phyloP scores from a whole-genome alignment of 2,797 vertebrate genomes.

The Premnoplex brunnescens region DNA sequence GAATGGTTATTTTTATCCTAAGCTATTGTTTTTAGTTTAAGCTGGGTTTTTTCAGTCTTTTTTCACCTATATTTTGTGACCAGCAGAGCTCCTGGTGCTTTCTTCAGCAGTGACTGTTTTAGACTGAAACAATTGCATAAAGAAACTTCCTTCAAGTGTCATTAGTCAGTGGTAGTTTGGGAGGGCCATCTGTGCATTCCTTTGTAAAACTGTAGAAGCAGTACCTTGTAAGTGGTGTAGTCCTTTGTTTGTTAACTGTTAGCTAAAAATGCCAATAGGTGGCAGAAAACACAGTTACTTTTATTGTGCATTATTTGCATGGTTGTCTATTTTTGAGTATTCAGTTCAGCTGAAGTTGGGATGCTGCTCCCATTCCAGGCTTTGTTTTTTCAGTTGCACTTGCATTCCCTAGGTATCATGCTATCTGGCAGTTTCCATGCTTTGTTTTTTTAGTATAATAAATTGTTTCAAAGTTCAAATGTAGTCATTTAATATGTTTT shows the following conservation, averaged over 20 bases:
- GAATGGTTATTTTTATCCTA: constrained; percentile 17
- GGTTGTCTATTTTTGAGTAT: not conserved
- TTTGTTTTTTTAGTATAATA: constrained; percentile 2
- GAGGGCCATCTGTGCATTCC: not conserved
- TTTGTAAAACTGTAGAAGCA: not conserved
- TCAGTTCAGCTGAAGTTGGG: not conserved
- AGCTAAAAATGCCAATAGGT: constrained; percentile 17
- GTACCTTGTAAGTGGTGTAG: not conserved
- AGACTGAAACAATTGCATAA: not conserved
- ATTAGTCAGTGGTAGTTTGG: not conserved
- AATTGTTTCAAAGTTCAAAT: constrained; percentile 28
- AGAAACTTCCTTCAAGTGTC: not conserved
- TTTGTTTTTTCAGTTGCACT: constrained; percentile 55
- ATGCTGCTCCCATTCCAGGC: not conserved
- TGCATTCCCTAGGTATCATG: not conserved
- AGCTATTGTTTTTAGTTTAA: not conserved
- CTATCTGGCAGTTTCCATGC: not conserved
- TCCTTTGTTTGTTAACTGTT: constrained; percentile 24
- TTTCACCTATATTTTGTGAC: constrained; percentile 17
- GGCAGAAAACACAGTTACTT: constrained; percentile 43
- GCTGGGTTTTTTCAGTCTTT: not conserved
- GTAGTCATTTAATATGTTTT: constrained; percentile 17
- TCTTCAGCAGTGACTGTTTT: not conserved
- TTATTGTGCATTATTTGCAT: not conserved
- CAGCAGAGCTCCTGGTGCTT: not conserved